Evolutionary conservation across 2,113 vertebrate species (phyloP).

Genomic region (Lagenorhynchus albirostris): DNA sequence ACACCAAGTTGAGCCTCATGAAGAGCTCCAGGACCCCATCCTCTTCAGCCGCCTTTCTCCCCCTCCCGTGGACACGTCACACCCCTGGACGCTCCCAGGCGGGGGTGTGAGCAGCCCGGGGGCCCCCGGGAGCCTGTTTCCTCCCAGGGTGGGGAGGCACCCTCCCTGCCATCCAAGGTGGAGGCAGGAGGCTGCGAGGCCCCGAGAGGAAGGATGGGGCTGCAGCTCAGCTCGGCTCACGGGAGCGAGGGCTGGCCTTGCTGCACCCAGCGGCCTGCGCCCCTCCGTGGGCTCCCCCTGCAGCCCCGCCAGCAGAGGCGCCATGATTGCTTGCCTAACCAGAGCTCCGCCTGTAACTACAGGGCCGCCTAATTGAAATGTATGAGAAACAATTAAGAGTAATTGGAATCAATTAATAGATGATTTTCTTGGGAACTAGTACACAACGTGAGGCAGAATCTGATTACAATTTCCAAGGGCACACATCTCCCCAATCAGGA

Average conservation of each 20-base stretch:
- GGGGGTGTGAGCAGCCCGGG: no score
- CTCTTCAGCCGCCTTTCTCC: accelerated
- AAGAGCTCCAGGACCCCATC: neutral
- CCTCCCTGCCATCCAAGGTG: accelerated
- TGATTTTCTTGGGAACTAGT: constrained; percentile 76
- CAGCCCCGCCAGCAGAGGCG: neutral
- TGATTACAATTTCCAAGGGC: constrained; percentile 50
- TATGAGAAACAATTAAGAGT: constrained; percentile 83
- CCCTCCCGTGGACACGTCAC: accelerated
- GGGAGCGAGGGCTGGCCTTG: neutral
- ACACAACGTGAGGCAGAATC: constrained; percentile 63
- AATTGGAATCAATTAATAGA: constrained; percentile 85
- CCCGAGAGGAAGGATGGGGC: accelerated
- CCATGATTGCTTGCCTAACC: constrained; percentile 58
- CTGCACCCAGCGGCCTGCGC: accelerated
- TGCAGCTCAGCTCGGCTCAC: accelerated
- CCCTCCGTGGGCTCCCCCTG: neutral
- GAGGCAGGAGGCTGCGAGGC: neutral
- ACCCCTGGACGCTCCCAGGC: accelerated
- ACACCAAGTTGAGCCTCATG: accelerated
- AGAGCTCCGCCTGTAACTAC: constrained; percentile 63
- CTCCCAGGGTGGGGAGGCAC: neutral
- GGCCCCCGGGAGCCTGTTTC: no score
- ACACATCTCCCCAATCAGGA: neutral
- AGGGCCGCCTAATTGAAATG: constrained; percentile 80